Percentiles rank a stretch among this genome's conserved stretches.
These are phyloP conservation scores for Ptyas mucosa DNA, from an alignment of 2,113 vertebrate genomes.

Conservation along the genomic window DNA sequence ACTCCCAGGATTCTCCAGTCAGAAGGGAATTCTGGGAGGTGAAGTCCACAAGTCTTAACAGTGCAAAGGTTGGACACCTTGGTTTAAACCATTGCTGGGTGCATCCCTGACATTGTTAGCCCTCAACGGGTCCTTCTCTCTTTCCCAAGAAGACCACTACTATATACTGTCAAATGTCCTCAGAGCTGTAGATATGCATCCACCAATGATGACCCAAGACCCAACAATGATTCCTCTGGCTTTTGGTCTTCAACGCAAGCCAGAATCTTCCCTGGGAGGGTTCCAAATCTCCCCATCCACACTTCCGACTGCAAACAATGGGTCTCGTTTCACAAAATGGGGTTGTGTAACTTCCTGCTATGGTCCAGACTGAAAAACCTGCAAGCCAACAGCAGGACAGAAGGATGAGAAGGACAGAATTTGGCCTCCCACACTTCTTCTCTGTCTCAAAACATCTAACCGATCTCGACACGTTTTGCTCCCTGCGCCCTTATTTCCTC, in stretches of 20 bases:
- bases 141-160: not conserved
- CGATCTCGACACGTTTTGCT: not conserved
- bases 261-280: not conserved
- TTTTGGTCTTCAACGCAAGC: not conserved
- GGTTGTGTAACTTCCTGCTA: not conserved
- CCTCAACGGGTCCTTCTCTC: conserved; percentile 1
- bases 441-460: not conserved
- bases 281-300: not conserved
- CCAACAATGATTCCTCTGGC: not conserved
- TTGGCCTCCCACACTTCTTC: too few species aligned
- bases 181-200: not conserved
- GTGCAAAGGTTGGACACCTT: not conserved
- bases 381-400: not conserved
- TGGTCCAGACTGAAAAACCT: not conserved
- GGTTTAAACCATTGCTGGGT: conserved; percentile 65
- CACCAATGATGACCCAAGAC: not conserved
- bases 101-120: conserved; percentile 36
- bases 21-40: not conserved
- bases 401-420: not conserved
- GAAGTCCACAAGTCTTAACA: not conserved
- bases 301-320: not conserved
- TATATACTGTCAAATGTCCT: not conserved
- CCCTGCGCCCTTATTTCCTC: not conserved
- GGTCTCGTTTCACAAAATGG: not conserved
- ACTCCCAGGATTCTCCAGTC: not conserved